phyloP scores from a whole-genome alignment of 2,113 vertebrate species.

The Australoheros scitulus region DNA sequence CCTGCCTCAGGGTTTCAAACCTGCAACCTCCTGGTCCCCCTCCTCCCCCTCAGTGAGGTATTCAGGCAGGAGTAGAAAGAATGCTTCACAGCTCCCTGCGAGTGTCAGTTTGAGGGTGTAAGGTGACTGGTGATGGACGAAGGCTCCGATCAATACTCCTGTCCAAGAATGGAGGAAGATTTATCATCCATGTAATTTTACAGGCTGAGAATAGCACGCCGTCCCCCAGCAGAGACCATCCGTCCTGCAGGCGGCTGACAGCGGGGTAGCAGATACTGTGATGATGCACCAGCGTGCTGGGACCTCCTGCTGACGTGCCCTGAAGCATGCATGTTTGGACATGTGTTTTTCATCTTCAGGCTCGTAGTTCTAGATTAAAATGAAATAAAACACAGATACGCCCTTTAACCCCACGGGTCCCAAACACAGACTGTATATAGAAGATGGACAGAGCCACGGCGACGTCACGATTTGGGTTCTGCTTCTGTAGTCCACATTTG shows the following conservation, averaged over 20 bases:
- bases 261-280: neutral
- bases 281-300: neutral
- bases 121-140: constrained; percentile 28
- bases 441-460: neutral
- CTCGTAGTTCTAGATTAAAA: neutral
- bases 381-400: rapidly evolving
- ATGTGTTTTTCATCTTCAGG: rapidly evolving
- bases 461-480: neutral
- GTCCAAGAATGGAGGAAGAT: constrained; percentile 24
- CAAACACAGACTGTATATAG: neutral
- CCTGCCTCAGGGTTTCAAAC: neutral
- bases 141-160: constrained; percentile 30
- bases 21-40: neutral
- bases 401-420: neutral
- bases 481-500: neutral
- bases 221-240: neutral
- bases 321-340: neutral
- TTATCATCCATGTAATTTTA: constrained; percentile 24
- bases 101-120: constrained; percentile 30
- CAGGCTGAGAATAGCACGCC: constrained; percentile 3
- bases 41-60: neutral
- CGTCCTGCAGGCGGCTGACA: constrained; percentile 1
- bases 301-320: neutral
- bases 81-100: neutral
- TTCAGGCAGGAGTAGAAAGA: neutral